Conservation (phyloP, 2,888 invertebrate species). For the Micoletzkya japonica region DNA sequence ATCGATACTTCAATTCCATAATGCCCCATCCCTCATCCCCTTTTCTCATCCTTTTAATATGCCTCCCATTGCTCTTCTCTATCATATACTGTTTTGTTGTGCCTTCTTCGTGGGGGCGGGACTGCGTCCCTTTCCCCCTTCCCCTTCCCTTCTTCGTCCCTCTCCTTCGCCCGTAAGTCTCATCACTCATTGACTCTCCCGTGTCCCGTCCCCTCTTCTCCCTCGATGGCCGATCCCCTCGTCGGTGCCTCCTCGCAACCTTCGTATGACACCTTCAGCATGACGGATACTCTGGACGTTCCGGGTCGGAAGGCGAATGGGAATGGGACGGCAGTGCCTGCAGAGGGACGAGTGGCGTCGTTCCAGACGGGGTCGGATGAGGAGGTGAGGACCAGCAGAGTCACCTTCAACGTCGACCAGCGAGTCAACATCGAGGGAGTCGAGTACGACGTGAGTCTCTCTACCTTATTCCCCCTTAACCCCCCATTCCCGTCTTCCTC, state of each 20-base stretch:
- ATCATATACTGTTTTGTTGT: not conserved
- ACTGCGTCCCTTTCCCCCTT: not conserved
- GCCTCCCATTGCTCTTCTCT: not conserved
- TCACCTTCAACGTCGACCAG: constrained; percentile 27
- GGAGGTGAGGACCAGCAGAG: constrained; percentile 12
- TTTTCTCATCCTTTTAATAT: not conserved
- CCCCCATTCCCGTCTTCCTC: not conserved
- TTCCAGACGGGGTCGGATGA: constrained; percentile 18
- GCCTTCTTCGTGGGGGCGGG: not conserved
- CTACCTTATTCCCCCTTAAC: not conserved
- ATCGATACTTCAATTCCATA: not conserved
- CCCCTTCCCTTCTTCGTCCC: constrained; percentile 1
- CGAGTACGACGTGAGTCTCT: constrained; percentile 18
- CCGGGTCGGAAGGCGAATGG: not conserved
- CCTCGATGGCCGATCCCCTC: not conserved
- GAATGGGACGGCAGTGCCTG: not conserved
- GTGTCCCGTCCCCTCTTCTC: not conserved
- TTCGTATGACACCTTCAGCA: constrained; percentile 4
- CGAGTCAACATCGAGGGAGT: constrained; percentile 30
- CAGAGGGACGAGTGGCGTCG: constrained; percentile 5
- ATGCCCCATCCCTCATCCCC: not conserved
- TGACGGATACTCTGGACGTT: constrained; percentile 1
- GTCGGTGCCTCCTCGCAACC: not conserved
- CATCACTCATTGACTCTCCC: not conserved
- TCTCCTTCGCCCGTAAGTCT: not conserved